Evolutionary conservation across 2,113 vertebrate species (phyloP).

Genomic region (Siphamia tubifer): DNA sequence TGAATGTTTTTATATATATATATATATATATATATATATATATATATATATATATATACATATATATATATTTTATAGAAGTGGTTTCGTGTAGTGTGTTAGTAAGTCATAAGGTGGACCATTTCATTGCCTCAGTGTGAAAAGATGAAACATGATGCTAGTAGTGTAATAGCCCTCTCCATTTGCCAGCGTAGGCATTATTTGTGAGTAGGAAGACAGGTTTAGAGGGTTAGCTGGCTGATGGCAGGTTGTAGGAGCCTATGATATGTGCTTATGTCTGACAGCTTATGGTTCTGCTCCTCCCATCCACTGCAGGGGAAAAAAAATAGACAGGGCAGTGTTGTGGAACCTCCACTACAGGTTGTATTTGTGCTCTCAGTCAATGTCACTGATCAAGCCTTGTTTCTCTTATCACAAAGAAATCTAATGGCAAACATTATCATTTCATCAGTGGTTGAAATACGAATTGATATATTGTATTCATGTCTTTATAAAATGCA

Average conservation of each 20-base stretch:
- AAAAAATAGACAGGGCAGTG: not conserved
- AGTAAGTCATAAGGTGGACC: slow-evolving; percentile 44
- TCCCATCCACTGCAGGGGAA: slow-evolving; percentile 38
- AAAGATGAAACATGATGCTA: slow-evolving; percentile 66
- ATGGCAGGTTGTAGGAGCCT: slow-evolving; percentile 44
- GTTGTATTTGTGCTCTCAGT: slow-evolving; percentile 21
- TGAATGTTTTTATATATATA: slow-evolving; percentile 26
- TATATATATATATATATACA: too few relatives aligned
- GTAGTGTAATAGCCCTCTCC: slow-evolving; percentile 54
- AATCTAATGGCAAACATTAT: not conserved
- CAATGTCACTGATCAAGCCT: not conserved
- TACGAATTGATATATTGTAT: too few relatives aligned
- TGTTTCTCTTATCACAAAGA: not conserved
- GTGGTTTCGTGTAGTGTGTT: slow-evolving; percentile 45
- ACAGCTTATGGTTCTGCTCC: slow-evolving; percentile 49
- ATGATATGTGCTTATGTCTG: slow-evolving; percentile 66
- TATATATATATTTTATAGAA: slow-evolving; percentile 23
- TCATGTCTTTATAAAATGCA: too few relatives aligned
- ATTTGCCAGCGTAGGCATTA: slow-evolving; percentile 64
- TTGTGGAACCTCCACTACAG: slow-evolving; percentile 4
- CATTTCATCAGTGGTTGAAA: too few relatives aligned
- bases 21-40: too few relatives aligned
- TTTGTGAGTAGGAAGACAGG: slow-evolving; percentile 68
- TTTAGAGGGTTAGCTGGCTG: slow-evolving; percentile 66
- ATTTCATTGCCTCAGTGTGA: slow-evolving; percentile 53